A percentile compares a stretch with the other conserved stretches of the same genome.
These are phyloP conservation scores for Eupleurogrammus muticus DNA, from an alignment of 2,797 vertebrate genomes.

Conservation along the genomic window DNA sequence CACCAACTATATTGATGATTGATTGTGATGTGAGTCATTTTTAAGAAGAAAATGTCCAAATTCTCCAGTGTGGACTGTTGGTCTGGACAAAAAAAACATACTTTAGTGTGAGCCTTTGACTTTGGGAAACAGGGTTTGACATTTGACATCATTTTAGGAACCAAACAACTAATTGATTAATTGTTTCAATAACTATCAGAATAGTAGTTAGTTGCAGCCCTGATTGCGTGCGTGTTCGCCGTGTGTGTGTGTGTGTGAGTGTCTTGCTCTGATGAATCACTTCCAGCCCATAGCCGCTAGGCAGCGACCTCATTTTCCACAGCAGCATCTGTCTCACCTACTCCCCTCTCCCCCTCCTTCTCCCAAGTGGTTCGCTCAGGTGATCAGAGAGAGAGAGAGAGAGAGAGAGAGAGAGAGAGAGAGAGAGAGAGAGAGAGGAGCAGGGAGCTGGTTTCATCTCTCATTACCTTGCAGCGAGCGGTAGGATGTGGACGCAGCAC, in stretches of 20 bases:
- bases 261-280: constrained; percentile 49
- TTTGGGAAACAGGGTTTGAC: no score
- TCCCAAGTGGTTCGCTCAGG: constrained; percentile 80
- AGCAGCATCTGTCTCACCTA: constrained; percentile 70
- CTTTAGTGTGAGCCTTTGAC: no score
- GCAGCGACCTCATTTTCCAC: constrained; percentile 84
- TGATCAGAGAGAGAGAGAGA: constrained; percentile 73
- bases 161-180: no score
- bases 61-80: no score
- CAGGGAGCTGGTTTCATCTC: constrained; percentile 22
- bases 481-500: constrained; percentile 44
- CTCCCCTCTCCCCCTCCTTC: constrained; percentile 22
- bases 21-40: no score
- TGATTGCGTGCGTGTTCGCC: constrained; percentile 65
- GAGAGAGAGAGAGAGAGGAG: background rate
- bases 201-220: no score
- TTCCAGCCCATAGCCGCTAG: constrained; percentile 71
- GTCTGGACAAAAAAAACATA: no score
- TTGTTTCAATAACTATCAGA: no score
- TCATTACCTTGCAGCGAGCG: constrained; percentile 43
- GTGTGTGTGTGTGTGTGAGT: constrained; percentile 57
- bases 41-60: no score
- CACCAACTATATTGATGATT: no score
- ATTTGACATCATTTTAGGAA: no score
- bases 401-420: constrained; percentile 12